These are phyloP conservation scores for Varanus komodoensis DNA, from an alignment of 2,113 vertebrate genomes.

Conservation along the genomic window DNA sequence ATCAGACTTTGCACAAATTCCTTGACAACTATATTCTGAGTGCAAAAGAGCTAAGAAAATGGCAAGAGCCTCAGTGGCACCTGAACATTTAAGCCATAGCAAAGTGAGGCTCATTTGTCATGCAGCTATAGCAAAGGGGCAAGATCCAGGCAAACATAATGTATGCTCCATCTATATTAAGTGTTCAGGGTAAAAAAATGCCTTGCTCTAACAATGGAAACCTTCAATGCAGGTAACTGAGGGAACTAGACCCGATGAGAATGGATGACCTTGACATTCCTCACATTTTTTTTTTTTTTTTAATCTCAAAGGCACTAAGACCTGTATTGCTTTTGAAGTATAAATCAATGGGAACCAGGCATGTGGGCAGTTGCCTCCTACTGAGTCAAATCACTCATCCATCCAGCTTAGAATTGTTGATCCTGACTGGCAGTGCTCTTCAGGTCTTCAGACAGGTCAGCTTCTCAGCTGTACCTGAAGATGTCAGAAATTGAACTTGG, in stretches of 20 bases:
- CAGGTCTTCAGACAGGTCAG: too few relatives aligned
- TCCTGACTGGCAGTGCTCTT: too few relatives aligned
- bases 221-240: background rate
- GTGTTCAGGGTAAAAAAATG: constrained; percentile 11
- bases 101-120: constrained; percentile 38
- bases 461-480: too few relatives aligned
- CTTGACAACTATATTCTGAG: constrained; percentile 35
- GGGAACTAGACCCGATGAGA: constrained; percentile 1
- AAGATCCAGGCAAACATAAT: constrained; percentile 43
- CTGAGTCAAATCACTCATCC: too few relatives aligned
- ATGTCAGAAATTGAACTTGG: too few relatives aligned
- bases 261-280: background rate
- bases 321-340: background rate
- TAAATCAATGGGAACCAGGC: background rate
- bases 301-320: rapidly evolving
- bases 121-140: background rate
- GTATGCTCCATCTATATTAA: background rate
- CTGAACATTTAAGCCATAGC: constrained; percentile 26
- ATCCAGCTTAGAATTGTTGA: too few relatives aligned
- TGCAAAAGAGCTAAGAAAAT: constrained; percentile 39
- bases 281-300: background rate
- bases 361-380: too few relatives aligned
- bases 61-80: constrained; percentile 12
- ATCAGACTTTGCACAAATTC: constrained; percentile 26
- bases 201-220: background rate